Base-by-base conservation (phyloP, 35 echinoderm and acorn worm genomes). In the Stichopus chloronotus region DNA sequence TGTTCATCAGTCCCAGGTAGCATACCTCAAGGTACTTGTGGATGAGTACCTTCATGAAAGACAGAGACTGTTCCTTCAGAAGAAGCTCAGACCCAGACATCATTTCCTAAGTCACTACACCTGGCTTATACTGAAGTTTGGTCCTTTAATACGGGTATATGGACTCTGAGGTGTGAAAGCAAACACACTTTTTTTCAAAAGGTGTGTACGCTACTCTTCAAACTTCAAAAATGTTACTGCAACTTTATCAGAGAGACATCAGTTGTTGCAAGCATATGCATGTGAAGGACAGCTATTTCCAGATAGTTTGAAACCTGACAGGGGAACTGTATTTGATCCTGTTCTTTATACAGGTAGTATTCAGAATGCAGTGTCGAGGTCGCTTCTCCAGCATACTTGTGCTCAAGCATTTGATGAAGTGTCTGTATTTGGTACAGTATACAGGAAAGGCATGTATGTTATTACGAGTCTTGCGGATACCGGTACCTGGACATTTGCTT, bases 1-100 rank as follows among this genome's bases (percentile, higher is more conserved):
- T 25, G 57, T 94, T 53, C 63, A 90, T 30, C 88, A 77, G 57
- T 90, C 76, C 65, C 25, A 81, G 56, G 78, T 94, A 81, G 88
- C 93, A 55, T 81, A 84, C 57, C 88, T 94, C 53, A 91, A 83
- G 56, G 57, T 94, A 81, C 78, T 91, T 52, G 88, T 94, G 63
- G 88, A 94, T 17, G 93, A 94, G 59, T 94, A 94, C 72, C 93
- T 94, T 90, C 76, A 83, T 24, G 72, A 94, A 52, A 90, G 93
- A 52, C 55, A 60, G 59, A 71, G 43, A 81, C 56, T 91, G 81
- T 93, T 87, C 82, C 84, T 7, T 82, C 21, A 88, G 52, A 88
- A 88, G 25, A 88, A 76, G 72, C 43, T 93, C 81, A 86, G 72
- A 88, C 92, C 82, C 43, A 93, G 88, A 77, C 82, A 88, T 87